Evolutionary conservation across 2,113 vertebrate species (phyloP), one percentile per base, ranked within the genome.

Genomic region (Marmota flaviventris): DNA sequence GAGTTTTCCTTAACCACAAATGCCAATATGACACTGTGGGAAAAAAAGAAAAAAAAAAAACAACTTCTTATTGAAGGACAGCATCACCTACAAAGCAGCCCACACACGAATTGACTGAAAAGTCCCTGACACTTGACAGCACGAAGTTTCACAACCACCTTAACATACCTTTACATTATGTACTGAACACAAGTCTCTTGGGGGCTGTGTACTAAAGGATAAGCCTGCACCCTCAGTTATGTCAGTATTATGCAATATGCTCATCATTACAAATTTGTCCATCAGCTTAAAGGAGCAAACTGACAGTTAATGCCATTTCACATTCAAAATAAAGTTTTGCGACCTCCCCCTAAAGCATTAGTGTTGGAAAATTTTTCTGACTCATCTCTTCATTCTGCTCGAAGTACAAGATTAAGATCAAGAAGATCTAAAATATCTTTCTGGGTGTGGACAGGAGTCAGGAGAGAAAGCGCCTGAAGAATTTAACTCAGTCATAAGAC

Each of bases 201-300:
- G 84, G 95, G 42, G 85, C 92, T 96, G 27, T 96, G 94, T 97
- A 95, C 93, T 94, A 92, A 93, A 89, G 63, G 17, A 65, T 72
- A 93, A 84, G 92, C 42, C 95, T n/a, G 89, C 83, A 84, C 75
- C 89, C 96, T 97, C 82, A 83, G 51, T 75, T 93, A 91, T 76
- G 92, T 98, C 83, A 93, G 92, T 65, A 85, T 97, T 93, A 72
- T 29, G 83, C 79, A 97, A 95, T 85, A 73, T 14, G 6, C 11
- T 78, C 63, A 12, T 75, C 45, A 82, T 93, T 83, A 94, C 82
- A 93, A 95, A 96, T 81, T 29, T 92, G 37, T 94, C 51, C 91
- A 93, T 75, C 73, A 79, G 29, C 42, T 75, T 25, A n/a, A 83
- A 94, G 79, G 20, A 89, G 29, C 45, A 94, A 92, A 95, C 82